Conservation (phyloP, 1,140 invertebrate genomes). For the Drosophila triauraria region DNA sequence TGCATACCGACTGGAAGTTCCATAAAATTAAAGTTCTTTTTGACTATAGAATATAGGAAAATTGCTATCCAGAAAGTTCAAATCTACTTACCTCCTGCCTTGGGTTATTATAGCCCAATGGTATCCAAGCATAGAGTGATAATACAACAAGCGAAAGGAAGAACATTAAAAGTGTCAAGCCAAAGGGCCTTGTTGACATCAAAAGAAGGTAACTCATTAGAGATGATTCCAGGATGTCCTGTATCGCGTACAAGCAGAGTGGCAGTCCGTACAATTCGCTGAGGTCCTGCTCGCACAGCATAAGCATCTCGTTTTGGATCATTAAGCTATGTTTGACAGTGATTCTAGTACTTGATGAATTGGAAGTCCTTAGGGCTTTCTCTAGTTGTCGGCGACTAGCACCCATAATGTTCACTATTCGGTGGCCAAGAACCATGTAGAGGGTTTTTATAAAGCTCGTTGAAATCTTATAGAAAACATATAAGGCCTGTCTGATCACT, state of each 20-base stretch:
- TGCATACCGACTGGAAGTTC: not conserved
- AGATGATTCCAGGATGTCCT: conserved; percentile 1
- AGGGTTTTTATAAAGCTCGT: not conserved
- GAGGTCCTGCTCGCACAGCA: not conserved
- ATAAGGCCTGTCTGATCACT: too few species aligned
- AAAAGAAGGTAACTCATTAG: not conserved
- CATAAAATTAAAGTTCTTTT: too few species aligned
- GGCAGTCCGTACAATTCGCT: not conserved
- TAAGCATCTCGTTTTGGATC: not conserved
- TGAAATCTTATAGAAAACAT: not conserved
- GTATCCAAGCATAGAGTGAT: not conserved
- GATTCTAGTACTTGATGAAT: too few species aligned
- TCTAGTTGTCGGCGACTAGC: not conserved
- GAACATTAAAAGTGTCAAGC: fast-evolving
- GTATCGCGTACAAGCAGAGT: not conserved
- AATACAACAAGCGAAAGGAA: not conserved
- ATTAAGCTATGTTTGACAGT: not conserved
- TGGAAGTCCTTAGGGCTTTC: not conserved
- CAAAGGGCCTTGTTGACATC: not conserved
- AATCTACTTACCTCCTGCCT: not conserved
- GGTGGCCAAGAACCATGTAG: not conserved
- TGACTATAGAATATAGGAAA: too few species aligned
- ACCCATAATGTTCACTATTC: not conserved
- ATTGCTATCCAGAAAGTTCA: too few species aligned
- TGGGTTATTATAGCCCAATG: not conserved